Conservation (phyloP, 2,888 invertebrate genomes). For the Zootermopsis nevadensis region DNA sequence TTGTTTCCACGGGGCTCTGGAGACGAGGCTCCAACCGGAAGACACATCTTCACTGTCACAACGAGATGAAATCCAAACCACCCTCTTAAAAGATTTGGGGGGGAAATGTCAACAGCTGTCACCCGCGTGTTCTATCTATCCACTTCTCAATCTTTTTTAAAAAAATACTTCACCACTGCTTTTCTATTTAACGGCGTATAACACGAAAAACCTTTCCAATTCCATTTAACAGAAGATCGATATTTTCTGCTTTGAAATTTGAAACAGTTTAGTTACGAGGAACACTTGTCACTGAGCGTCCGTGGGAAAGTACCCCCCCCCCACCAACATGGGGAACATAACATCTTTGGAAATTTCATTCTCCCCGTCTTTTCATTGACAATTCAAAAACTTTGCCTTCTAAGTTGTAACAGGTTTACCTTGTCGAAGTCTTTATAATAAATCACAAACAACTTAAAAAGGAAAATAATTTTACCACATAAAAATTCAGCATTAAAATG, state of each 20-base stretch:
- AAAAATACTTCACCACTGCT: background rate
- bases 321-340: too few species aligned
- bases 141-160: constrained; percentile 1
- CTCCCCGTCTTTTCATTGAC: too few species aligned
- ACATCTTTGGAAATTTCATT: too few species aligned
- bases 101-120: constrained; percentile 35
- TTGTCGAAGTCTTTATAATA: too few species aligned
- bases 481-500: too few species aligned
- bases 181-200: background rate
- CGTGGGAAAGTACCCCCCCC: background rate
- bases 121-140: background rate
- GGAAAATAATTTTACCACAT: too few species aligned
- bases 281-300: background rate
- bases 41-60: background rate
- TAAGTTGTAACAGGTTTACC: too few species aligned
- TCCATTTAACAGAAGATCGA: background rate
- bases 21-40: background rate
- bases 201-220: constrained; percentile 31
- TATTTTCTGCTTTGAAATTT: background rate
- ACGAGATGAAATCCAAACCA: constrained; percentile 23
- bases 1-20: background rate
- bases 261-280: background rate
- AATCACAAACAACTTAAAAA: too few species aligned
- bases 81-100: background rate
- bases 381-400: too few species aligned